Evolutionary conservation across 2,888 invertebrate genomes (phyloP).

Genomic region (Pharmacophagus antenor): DNA sequence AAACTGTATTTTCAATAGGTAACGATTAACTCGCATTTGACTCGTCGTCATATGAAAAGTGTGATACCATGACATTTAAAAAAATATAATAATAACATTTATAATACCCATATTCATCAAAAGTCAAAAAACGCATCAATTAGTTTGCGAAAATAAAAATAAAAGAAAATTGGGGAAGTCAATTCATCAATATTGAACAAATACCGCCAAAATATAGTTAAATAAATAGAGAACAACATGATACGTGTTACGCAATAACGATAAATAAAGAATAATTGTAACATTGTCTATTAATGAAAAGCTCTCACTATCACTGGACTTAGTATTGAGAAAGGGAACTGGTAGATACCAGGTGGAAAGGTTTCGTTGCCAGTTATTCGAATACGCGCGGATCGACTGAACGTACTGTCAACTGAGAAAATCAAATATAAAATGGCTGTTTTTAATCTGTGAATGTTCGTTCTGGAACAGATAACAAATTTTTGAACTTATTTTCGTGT

Average conservation of each 20-base stretch:
- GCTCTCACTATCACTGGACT: constrained; percentile 23
- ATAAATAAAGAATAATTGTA: constrained; percentile 13
- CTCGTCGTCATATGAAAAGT: too few relatives aligned
- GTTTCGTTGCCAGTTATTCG: constrained; percentile 24
- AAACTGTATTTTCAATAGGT: too few relatives aligned
- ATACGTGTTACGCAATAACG: constrained; percentile 13
- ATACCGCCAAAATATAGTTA: neutral
- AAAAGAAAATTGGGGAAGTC: too few relatives aligned
- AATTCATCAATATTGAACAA: neutral
- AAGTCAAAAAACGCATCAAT: too few relatives aligned
- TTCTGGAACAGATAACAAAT: constrained; percentile 5
- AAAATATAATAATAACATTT: too few relatives aligned
- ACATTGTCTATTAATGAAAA: constrained; percentile 23
- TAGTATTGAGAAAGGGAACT: constrained; percentile 29
- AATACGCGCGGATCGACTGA: constrained; percentile 22
- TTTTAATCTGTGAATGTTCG: constrained; percentile 22
- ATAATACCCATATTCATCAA: too few relatives aligned
- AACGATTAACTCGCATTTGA: too few relatives aligned
- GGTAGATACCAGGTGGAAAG: constrained; percentile 18
- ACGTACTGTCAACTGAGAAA: constrained; percentile 19
- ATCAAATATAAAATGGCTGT: constrained; percentile 8
- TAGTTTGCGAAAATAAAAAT: too few relatives aligned
- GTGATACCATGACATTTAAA: too few relatives aligned
- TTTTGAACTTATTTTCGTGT: neutral
- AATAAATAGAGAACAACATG: neutral